phyloP scores from a whole-genome alignment of 2,797 vertebrate genomes.

The Scleropages formosus region DNA sequence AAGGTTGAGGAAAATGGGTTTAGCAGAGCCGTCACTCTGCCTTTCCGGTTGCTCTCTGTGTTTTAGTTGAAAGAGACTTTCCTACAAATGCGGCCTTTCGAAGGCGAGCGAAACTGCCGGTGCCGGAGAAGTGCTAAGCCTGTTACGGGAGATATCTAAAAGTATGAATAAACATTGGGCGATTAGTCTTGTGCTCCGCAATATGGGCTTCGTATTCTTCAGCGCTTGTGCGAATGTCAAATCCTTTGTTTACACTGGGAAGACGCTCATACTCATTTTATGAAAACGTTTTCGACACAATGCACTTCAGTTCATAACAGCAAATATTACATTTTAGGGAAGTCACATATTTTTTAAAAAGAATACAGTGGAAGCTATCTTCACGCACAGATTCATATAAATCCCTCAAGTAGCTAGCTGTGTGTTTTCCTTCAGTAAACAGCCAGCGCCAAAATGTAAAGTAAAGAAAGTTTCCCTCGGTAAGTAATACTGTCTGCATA shows the following conservation, averaged over 20 bases:
- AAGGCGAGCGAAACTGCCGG: conserved; percentile 13
- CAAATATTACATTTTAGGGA: background rate
- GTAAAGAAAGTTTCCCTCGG: background rate
- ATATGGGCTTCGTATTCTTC: background rate
- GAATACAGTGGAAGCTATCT: background rate
- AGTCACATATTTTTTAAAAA: conserved; percentile 3
- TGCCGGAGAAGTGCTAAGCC: conserved; percentile 2
- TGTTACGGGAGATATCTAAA: conserved; percentile 28
- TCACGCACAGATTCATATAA: background rate
- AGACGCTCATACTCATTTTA: conserved; percentile 38
- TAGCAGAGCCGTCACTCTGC: conserved; percentile 9
- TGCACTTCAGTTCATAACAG: background rate
- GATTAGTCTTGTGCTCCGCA: conserved; percentile 26
- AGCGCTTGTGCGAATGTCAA: conserved; percentile 40
- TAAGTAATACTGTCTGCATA: background rate
- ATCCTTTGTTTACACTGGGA: conserved; percentile 50
- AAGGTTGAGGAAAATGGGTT: conserved; percentile 12
- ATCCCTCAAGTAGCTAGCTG: background rate
- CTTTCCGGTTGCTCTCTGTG: background rate
- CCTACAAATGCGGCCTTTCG: background rate
- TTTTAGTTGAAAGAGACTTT: background rate
- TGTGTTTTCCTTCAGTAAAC: background rate
- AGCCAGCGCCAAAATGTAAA: background rate
- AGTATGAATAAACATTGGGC: conserved; percentile 34
- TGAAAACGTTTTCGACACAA: conserved; percentile 16